Conservation (phyloP, 2,888 invertebrate species). For the Tetragnatha montana region DNA sequence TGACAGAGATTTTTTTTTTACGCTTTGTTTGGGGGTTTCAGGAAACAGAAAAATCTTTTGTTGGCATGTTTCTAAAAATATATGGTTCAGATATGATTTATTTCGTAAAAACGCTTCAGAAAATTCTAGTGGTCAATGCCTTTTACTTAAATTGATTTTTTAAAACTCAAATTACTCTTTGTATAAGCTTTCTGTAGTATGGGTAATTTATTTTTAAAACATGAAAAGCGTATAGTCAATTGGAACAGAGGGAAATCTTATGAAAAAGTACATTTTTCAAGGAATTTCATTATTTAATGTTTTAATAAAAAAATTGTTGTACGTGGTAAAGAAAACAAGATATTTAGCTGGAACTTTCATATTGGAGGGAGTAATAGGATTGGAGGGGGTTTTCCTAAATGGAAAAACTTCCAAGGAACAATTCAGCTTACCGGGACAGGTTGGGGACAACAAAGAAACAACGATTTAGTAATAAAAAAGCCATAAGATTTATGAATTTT, state of each 20-base stretch:
- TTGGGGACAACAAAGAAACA: too few relatives aligned
- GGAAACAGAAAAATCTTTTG: neutral
- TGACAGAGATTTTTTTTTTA: conserved; percentile 19
- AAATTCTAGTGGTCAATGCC: neutral
- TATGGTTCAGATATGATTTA: conserved; percentile 4
- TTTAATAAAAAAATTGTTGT: neutral
- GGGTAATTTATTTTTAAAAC: neutral
- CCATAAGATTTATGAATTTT: too few relatives aligned
- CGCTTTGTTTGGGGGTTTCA: neutral
- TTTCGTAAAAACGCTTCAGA: neutral
- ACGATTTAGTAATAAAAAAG: too few relatives aligned
- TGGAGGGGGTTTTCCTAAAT: too few relatives aligned
- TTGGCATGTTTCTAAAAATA: conserved; percentile 11
- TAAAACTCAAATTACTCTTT: neutral
- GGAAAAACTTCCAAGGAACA: too few relatives aligned
- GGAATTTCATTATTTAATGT: neutral
- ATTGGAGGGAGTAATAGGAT: too few relatives aligned
- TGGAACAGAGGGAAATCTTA: neutral
- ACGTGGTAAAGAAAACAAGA: too few relatives aligned
- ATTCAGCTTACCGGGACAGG: too few relatives aligned
- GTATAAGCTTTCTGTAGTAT: neutral
- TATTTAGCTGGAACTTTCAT: too few relatives aligned
- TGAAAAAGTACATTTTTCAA: neutral
- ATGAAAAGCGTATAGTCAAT: neutral
- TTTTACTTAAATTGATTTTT: neutral